A percentile compares a stretch with the other conserved stretches of the same genome.
These are phyloP conservation scores for Parazoanthus swiftii DNA, from an alignment of 92 coral and sea anemone genomes.

Conservation along the genomic window DNA sequence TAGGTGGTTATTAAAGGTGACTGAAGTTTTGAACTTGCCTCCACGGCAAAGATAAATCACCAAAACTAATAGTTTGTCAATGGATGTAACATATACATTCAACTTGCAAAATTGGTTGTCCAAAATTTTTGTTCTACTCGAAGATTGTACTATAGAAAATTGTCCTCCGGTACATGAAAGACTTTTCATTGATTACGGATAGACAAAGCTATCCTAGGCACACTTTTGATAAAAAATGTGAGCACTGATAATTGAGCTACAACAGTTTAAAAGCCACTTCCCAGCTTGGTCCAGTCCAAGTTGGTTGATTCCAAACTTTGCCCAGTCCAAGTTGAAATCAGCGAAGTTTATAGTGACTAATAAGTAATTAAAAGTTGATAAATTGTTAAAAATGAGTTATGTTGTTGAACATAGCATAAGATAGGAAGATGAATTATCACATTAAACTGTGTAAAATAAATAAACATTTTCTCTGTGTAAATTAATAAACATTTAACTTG, in stretches of 20 bases:
- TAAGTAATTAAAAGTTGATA: not conserved
- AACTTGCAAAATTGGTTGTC: too few relatives aligned
- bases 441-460: not conserved
- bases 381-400: not conserved
- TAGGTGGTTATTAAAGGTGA: too few relatives aligned
- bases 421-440: not conserved
- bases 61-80: not conserved
- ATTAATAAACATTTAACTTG: too few relatives aligned
- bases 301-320: not conserved
- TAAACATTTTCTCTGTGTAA: not conserved
- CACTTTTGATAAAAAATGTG: not conserved
- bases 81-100: too few relatives aligned
- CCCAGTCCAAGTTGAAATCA: not conserved
- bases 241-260: not conserved
- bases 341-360: not conserved
- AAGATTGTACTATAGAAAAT: too few relatives aligned
- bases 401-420: not conserved
- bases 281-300: not conserved
- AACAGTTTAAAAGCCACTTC: not conserved
- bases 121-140: too few relatives aligned
- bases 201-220: too few relatives aligned
- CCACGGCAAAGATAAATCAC: too few relatives aligned
- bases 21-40: too few relatives aligned
- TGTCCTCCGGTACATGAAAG: too few relatives aligned
- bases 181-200: too few relatives aligned